These are phyloP conservation scores for Hippocampus mohnikei DNA, from an alignment of 2,113 vertebrate species.

Conservation along the genomic window DNA sequence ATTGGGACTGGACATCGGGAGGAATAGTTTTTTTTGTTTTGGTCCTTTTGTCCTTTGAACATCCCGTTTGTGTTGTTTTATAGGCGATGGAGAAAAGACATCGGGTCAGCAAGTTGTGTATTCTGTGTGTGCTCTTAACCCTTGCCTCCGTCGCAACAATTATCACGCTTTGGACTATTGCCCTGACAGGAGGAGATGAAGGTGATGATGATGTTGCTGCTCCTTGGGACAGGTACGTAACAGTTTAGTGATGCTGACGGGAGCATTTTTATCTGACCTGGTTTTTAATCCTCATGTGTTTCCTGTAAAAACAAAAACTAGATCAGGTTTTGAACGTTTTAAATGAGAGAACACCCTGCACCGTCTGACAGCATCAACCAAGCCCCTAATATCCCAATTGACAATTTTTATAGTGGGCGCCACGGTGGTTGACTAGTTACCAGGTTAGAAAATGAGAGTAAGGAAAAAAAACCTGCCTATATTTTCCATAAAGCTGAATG, in stretches of 20 bases:
- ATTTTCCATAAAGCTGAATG: too few relatives aligned
- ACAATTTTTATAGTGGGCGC: too few relatives aligned
- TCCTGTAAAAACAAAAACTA: too few relatives aligned
- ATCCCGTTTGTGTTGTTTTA: background rate
- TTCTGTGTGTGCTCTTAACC: conserved; percentile 66
- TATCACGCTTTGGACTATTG: conserved; percentile 73
- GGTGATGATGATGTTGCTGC: conserved; percentile 18
- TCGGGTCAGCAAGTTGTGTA: conserved; percentile 74
- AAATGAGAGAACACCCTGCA: too few relatives aligned
- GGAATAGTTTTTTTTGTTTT: background rate
- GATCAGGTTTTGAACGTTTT: too few relatives aligned
- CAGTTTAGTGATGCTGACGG: background rate
- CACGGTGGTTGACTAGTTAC: too few relatives aligned
- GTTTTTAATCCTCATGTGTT: background rate
- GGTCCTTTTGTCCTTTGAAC: background rate
- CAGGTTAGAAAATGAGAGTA: too few relatives aligned
- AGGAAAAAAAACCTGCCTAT: too few relatives aligned
- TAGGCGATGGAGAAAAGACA: conserved; percentile 76
- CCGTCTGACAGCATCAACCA: too few relatives aligned
- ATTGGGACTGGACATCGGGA: background rate
- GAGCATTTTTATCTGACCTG: background rate
- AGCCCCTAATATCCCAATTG: too few relatives aligned
- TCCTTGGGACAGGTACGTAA: conserved; percentile 34
- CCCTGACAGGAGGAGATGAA: conserved; percentile 61
- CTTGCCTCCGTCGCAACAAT: conserved; percentile 74